Conservation (phyloP, 2,888 invertebrate species). For the Atethmia centrago region DNA sequence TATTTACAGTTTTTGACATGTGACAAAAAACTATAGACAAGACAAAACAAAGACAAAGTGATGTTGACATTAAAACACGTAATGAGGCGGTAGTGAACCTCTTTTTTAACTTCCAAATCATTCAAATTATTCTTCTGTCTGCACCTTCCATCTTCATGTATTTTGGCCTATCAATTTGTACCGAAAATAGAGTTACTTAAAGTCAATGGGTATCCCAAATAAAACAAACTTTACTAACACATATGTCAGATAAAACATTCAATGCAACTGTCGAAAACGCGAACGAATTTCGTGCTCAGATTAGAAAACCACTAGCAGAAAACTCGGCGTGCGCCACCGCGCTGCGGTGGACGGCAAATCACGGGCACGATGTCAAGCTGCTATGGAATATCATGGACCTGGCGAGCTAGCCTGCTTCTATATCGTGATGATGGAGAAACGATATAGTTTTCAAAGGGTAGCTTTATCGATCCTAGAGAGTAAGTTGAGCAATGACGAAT, state of each 20-base stretch:
- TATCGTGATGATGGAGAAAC: neutral
- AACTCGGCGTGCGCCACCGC: conserved; percentile 74
- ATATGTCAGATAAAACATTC: conserved; percentile 59
- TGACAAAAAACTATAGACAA: conserved; percentile 23
- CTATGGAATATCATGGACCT: conserved; percentile 47
- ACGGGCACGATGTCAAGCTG: conserved; percentile 67
- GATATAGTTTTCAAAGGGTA: neutral
- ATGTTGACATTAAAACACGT: neutral
- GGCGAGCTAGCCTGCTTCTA: conserved; percentile 22
- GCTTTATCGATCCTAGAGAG: neutral
- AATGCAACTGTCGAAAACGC: conserved; percentile 72
- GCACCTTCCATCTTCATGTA: neutral
- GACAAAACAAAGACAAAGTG: conserved; percentile 3
- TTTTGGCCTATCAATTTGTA: neutral
- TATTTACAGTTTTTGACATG: conserved; percentile 46
- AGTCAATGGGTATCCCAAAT: conserved; percentile 25
- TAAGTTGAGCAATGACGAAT: neutral
- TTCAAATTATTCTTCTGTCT: neutral
- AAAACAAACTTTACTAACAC: conserved; percentile 30
- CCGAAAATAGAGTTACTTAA: neutral
- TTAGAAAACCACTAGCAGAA: conserved; percentile 85
- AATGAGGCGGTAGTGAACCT: neutral
- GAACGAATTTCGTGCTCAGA: conserved; percentile 78
- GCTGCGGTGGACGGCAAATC: conserved; percentile 72
- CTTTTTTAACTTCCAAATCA: neutral